phyloP scores from a whole-genome alignment of 2,888 invertebrate species.

The Pristionchus arcanus region DNA sequence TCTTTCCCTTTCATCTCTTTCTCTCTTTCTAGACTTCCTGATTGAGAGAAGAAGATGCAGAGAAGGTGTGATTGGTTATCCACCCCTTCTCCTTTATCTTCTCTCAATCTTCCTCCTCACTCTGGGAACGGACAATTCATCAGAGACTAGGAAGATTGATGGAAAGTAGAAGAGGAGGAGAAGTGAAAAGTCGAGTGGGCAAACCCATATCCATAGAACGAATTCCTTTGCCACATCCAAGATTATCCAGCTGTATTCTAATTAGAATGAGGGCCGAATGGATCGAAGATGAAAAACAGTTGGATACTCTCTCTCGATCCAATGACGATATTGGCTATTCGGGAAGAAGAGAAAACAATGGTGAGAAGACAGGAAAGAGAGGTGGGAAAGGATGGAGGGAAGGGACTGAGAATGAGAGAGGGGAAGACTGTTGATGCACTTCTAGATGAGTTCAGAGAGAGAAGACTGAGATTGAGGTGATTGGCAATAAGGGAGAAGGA shows the following conservation, averaged over 20 bases:
- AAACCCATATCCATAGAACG: background rate
- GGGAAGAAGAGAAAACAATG: slow-evolving; percentile 18
- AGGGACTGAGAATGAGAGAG: slow-evolving; percentile 1
- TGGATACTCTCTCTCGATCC: slow-evolving; percentile 26
- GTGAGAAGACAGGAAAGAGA: background rate
- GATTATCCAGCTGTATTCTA: background rate
- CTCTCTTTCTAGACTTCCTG: slow-evolving; percentile 33
- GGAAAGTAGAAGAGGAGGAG: slow-evolving; percentile 49
- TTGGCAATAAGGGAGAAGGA: slow-evolving; percentile 21
- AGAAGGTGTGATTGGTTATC: slow-evolving; percentile 47
- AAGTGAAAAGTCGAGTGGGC: background rate
- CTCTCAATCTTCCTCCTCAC: slow-evolving; percentile 26
- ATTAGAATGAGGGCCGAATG: slow-evolving; percentile 1
- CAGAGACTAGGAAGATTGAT: slow-evolving; percentile 45
- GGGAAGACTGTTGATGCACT: slow-evolving; percentile 41
- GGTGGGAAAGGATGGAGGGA: background rate
- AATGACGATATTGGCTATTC: slow-evolving; percentile 25
- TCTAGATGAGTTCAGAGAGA: slow-evolving; percentile 26
- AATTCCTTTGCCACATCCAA: background rate
- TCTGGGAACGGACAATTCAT: slow-evolving; percentile 49
- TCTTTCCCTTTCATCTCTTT: slow-evolving; percentile 4
- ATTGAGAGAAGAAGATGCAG: background rate
- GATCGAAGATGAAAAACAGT: slow-evolving; percentile 22
- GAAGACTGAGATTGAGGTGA: slow-evolving; percentile 34
- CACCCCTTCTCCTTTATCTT: slow-evolving; percentile 39